Evolutionary conservation across 2,888 invertebrate species (phyloP).

Genomic region (Nomada fabriciana): DNA sequence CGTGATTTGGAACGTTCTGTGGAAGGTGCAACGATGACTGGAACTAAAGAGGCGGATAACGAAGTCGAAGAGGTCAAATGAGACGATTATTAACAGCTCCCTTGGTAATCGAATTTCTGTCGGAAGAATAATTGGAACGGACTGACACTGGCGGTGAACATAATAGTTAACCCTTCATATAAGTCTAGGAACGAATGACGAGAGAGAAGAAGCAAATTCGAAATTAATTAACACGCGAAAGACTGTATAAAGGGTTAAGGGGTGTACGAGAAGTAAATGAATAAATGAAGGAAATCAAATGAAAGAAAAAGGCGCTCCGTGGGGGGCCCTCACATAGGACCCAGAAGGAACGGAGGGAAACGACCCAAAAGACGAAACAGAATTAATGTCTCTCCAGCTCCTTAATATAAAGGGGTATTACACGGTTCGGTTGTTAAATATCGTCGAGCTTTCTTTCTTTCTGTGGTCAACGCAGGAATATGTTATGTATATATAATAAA

Average conservation of each 20-base stretch:
- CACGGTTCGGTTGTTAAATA: not conserved
- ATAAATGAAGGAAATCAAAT: too few relatives aligned
- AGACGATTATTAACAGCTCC: not conserved
- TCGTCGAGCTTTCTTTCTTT: slow-evolving; percentile 28
- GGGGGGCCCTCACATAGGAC: too few relatives aligned
- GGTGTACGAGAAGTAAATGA: not conserved
- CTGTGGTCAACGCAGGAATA: slow-evolving; percentile 7
- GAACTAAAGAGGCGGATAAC: not conserved
- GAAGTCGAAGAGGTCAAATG: slow-evolving; percentile 1
- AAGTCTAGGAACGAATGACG: not conserved
- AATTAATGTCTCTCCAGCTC: too few relatives aligned
- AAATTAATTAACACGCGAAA: not conserved
- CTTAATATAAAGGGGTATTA: slow-evolving; percentile 12
- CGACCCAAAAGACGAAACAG: too few relatives aligned
- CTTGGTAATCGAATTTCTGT: too few relatives aligned
- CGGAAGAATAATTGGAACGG: too few relatives aligned
- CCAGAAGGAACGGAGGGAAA: too few relatives aligned
- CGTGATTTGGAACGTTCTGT: not conserved
- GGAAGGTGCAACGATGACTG: too few relatives aligned
- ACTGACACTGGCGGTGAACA: not conserved
- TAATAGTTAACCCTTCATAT: not conserved
- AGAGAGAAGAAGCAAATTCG: too few relatives aligned
- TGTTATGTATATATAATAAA: not conserved
- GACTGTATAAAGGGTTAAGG: not conserved
- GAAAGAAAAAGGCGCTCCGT: too few relatives aligned